Evolutionary conservation across 2,113 vertebrate genomes (phyloP).

Genomic region (Rhagologus leucostigma): DNA sequence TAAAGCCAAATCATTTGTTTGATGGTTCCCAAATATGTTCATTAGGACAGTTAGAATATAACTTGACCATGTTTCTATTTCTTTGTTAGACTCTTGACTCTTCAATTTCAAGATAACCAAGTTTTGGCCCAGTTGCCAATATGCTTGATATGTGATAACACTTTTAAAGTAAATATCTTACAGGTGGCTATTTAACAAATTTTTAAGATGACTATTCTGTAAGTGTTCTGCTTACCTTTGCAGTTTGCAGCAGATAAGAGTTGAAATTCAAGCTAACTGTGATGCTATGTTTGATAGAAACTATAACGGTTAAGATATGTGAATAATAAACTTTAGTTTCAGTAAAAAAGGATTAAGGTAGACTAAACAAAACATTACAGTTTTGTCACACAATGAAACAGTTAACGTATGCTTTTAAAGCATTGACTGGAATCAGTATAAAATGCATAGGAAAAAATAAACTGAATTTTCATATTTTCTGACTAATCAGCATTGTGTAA

Average conservation of each 20-base stretch:
- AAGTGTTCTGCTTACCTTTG: background rate
- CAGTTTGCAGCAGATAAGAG: background rate
- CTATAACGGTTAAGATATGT: background rate
- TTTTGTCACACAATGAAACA: background rate
- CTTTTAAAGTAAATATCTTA: background rate
- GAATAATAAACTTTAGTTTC: background rate
- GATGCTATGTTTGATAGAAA: background rate
- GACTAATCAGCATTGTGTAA: background rate
- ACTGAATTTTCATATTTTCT: background rate
- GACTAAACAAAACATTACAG: background rate
- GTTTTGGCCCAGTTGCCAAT: background rate
- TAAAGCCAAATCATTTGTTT: background rate
- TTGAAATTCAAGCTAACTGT: background rate
- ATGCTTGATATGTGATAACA: background rate
- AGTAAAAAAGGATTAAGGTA: background rate
- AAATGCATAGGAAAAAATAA: background rate
- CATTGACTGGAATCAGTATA: background rate
- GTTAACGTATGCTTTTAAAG: background rate
- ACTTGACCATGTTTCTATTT: background rate
- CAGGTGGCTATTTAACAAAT: background rate
- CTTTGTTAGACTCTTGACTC: background rate
- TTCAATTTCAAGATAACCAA: background rate
- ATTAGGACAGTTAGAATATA: background rate
- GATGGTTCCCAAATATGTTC: fast-evolving
- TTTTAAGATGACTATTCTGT: background rate